Evolutionary conservation across 2,888 invertebrate species (phyloP).

Genomic region (Tiphia femorata): DNA sequence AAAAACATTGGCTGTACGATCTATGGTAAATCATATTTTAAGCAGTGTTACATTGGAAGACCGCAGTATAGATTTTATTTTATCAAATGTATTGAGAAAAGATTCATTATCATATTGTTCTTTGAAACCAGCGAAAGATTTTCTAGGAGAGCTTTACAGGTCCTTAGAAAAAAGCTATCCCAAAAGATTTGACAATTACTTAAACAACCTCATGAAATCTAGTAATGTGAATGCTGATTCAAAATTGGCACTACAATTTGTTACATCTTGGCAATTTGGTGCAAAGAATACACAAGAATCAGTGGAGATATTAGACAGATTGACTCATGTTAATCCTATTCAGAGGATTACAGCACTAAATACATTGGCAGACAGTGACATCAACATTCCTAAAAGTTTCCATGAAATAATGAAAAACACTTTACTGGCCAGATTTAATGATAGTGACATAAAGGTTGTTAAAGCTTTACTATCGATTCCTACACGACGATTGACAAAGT

Average conservation of each 20-base stretch:
- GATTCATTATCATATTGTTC: slow-evolving; percentile 24
- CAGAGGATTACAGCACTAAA: slow-evolving; percentile 78
- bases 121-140: slow-evolving; percentile 31
- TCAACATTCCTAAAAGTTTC: slow-evolving; percentile 54
- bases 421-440: slow-evolving; percentile 76
- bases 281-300: slow-evolving; percentile 52
- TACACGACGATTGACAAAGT: slow-evolving; percentile 41
- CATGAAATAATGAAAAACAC: slow-evolving; percentile 76
- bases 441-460: slow-evolving; percentile 77
- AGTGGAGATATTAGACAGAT: slow-evolving; percentile 54
- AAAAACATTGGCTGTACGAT: slow-evolving; percentile 68
- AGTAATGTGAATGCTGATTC: slow-evolving; percentile 39
- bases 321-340: slow-evolving; percentile 79
- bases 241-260: slow-evolving; percentile 49
- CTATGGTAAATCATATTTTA: slow-evolving; percentile 74
- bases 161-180: slow-evolving; percentile 80
- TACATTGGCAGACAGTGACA: slow-evolving; percentile 71
- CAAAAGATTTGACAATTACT: slow-evolving; percentile 77
- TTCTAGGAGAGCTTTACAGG: slow-evolving; percentile 50
- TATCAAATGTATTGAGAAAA: slow-evolving; percentile 46
- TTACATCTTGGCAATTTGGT: slow-evolving; percentile 60
- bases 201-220: slow-evolving; percentile 72
- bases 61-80: slow-evolving; percentile 64
- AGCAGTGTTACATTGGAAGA: slow-evolving; percentile 74
- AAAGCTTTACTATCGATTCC: slow-evolving; percentile 65